A percentile compares a stretch with the other conserved stretches of the same genome.
Conservation (phyloP, 2,888 invertebrate species). For the Caenorhabditis afra region DNA sequence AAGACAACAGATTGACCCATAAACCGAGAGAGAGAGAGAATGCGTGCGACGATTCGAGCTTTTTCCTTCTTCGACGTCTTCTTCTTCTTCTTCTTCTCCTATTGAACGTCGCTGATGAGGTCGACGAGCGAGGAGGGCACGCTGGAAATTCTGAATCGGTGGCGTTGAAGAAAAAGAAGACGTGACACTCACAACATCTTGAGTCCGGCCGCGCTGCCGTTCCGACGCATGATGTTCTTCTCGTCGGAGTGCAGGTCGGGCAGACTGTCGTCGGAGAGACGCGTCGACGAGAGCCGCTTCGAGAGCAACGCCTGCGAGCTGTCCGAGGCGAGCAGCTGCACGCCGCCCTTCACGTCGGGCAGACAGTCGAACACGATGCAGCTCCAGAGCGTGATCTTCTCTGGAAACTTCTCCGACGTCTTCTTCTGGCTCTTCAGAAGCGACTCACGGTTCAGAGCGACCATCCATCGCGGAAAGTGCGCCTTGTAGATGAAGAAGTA, state of each 20-base stretch:
- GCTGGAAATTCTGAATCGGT: slow-evolving; percentile 56
- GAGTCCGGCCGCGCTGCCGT: slow-evolving; percentile 74
- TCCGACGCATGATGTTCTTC: slow-evolving; percentile 77
- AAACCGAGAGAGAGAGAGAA: slow-evolving; percentile 31
- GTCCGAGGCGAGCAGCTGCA: slow-evolving; percentile 69
- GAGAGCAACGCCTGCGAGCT: slow-evolving; percentile 74
- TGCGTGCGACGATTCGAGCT: not conserved
- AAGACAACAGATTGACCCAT: slow-evolving; percentile 51
- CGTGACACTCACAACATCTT: slow-evolving; percentile 69
- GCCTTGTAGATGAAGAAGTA: slow-evolving; percentile 73
- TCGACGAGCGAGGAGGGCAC: slow-evolving; percentile 67
- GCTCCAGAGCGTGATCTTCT: slow-evolving; percentile 67
- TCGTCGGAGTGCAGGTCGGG: slow-evolving; percentile 80
- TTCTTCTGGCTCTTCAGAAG: too few relatives aligned
- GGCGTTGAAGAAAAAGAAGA: not conserved
- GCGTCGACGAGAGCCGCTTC: slow-evolving; percentile 61
- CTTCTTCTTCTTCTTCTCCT: not conserved
- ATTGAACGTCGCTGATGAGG: slow-evolving; percentile 64
- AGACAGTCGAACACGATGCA: slow-evolving; percentile 77
- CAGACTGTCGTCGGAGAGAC: slow-evolving; percentile 73
- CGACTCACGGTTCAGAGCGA: slow-evolving; percentile 67
- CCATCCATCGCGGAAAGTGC: slow-evolving; percentile 67
- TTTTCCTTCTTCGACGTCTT: too few relatives aligned
- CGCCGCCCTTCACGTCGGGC: slow-evolving; percentile 74
- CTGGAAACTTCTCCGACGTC: slow-evolving; percentile 53